Evolutionary conservation across 1,140 invertebrate genomes (phyloP).

Genomic region (Archivesica marissinica): DNA sequence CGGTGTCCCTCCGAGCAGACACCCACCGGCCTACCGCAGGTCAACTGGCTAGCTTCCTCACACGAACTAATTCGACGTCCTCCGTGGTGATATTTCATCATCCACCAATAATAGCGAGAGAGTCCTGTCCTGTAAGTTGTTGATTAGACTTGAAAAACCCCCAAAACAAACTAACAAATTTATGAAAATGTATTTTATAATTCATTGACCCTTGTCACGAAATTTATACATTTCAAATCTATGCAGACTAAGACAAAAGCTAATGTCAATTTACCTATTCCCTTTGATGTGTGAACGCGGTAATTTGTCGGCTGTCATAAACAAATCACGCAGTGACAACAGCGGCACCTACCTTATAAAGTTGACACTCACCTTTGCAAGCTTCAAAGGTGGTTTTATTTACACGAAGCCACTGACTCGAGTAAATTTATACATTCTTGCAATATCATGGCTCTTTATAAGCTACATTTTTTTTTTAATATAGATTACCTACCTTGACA

Average conservation of each 20-base stretch:
- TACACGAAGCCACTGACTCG: neutral
- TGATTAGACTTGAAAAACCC: no score
- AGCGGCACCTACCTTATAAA: constrained; percentile 28
- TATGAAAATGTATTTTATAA: no score
- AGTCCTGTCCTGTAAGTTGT: neutral
- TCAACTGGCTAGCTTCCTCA: no score
- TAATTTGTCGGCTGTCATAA: constrained; percentile 43
- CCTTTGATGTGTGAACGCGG: constrained; percentile 19
- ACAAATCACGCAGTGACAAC: constrained; percentile 16
- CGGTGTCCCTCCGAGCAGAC: no score
- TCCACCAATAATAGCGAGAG: no score
- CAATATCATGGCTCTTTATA: neutral
- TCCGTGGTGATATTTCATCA: no score
- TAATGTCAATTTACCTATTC: neutral
- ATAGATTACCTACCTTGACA: no score
- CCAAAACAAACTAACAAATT: no score
- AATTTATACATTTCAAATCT: neutral
- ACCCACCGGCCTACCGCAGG: no score
- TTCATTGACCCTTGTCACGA: constrained; percentile 20
- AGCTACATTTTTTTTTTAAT: no score
- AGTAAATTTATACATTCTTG: neutral
- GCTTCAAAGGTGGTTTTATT: constrained; percentile 36
- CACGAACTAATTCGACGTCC: no score
- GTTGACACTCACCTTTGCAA: neutral
- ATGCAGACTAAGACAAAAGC: constrained; percentile 24